These are phyloP conservation scores for Silurus glanis DNA, from an alignment of 2,113 vertebrate genomes.

Conservation along the genomic window DNA sequence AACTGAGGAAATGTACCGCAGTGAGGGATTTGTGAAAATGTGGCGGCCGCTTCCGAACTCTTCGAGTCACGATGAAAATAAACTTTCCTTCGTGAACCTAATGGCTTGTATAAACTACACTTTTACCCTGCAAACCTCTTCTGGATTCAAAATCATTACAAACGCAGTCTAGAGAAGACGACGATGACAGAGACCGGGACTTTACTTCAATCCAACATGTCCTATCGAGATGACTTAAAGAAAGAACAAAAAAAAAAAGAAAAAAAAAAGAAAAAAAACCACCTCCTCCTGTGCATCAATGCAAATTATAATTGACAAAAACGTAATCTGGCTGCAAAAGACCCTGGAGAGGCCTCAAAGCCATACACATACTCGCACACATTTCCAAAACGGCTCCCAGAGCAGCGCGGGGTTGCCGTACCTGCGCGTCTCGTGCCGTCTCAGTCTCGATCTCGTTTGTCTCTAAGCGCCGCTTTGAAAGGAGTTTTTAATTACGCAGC, in stretches of 20 bases:
- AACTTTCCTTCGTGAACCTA: neutral
- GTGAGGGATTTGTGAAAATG: neutral
- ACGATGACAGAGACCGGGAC: neutral
- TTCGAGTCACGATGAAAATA: neutral
- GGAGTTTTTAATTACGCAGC: conserved; percentile 51
- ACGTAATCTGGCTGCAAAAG: conserved; percentile 4
- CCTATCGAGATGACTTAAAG: neutral
- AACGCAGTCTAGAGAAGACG: neutral
- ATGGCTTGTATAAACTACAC: neutral
- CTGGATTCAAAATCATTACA: neutral
- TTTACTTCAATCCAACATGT: conserved; percentile 10
- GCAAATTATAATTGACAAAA: conserved; percentile 5
- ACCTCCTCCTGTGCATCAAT: neutral
- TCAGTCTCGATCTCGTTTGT: conserved; percentile 42
- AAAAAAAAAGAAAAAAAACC: neutral
- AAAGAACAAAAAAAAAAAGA: neutral
- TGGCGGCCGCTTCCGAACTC: neutral
- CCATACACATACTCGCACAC: neutral
- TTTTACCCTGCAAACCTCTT: neutral
- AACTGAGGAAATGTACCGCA: neutral
- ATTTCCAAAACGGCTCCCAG: conserved; percentile 14
- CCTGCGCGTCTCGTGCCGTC: conserved; percentile 30
- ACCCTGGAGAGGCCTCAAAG: conserved; percentile 15
- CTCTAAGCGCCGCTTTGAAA: conserved; percentile 40
- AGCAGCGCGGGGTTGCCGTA: conserved; percentile 3